A percentile compares a stretch with the other conserved stretches of the same genome.
These are phyloP conservation scores for Ceyx melanurus DNA, from an alignment of 2,113 vertebrate genomes.

Conservation along the genomic window DNA sequence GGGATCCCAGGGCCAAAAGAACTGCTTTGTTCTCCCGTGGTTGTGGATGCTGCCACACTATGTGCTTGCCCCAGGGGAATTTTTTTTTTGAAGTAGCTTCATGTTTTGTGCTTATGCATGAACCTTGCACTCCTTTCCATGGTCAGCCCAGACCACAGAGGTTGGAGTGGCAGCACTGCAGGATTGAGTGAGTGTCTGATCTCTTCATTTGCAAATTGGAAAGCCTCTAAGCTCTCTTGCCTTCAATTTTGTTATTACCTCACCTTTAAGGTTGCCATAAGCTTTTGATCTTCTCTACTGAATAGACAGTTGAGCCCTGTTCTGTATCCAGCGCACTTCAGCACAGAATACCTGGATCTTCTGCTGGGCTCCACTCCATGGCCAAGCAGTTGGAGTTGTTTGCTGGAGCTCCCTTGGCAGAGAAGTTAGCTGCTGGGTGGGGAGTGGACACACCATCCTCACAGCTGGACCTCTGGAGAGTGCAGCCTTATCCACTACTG, in stretches of 20 bases:
- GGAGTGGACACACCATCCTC: rapidly evolving
- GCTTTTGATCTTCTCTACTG: neutral
- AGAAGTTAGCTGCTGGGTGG: neutral
- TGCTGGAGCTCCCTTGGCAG: neutral
- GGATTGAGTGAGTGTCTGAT: neutral
- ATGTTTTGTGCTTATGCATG: neutral
- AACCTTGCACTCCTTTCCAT: neutral
- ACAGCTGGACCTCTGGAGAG: neutral
- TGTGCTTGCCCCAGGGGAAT: conserved; percentile 9
- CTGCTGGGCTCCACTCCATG: neutral
- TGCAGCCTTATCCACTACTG: rapidly evolving
- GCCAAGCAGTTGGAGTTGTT: neutral
- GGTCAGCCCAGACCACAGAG: neutral
- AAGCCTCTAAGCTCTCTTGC: neutral
- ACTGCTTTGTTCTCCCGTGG: neutral
- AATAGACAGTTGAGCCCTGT: neutral
- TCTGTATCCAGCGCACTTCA: neutral
- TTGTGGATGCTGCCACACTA: neutral
- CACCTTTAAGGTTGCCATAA: neutral
- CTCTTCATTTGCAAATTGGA: neutral
- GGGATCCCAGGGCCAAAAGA: neutral
- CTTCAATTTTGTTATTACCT: neutral
- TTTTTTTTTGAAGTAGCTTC: conserved; percentile 15
- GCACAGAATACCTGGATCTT: neutral
- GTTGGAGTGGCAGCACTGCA: neutral